phyloP scores from a whole-genome alignment of 1,140 invertebrate species.

The Megalonaias nervosa region DNA sequence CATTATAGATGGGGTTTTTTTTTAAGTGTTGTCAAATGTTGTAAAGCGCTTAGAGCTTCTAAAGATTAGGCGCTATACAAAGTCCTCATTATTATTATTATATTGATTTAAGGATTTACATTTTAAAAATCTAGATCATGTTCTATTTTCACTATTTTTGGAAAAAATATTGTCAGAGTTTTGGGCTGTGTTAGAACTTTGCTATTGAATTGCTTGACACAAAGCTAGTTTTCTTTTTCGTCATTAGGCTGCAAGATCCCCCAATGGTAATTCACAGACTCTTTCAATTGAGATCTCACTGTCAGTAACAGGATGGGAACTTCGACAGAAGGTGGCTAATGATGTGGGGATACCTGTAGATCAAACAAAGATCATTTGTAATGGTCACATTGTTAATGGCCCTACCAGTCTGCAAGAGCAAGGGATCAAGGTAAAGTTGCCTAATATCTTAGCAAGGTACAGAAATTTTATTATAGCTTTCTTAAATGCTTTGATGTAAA shows the following conservation, averaged over 20 bases:
- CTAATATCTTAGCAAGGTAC: neutral
- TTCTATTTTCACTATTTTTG: neutral
- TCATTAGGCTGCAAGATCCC: neutral
- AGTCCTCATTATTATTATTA: no score
- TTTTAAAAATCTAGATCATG: no score
- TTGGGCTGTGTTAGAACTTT: neutral
- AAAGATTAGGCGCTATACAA: no score
- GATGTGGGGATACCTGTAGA: constrained; percentile 70
- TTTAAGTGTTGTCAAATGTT: no score
- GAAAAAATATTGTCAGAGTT: neutral
- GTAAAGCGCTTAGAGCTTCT: no score
- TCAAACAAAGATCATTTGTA: constrained; percentile 80
- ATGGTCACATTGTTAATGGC: constrained; percentile 78
- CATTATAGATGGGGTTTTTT: no score
- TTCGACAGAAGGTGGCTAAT: constrained; percentile 75
- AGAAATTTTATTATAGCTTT: neutral
- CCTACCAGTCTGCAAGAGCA: constrained; percentile 74
- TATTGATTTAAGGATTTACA: no score
- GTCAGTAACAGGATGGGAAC: constrained; percentile 70
- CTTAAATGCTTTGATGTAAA: neutral
- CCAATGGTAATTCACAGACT: neutral
- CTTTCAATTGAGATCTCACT: constrained; percentile 48
- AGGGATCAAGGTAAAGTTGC: constrained; percentile 71
- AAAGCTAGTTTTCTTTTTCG: neutral
- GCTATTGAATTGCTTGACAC: neutral